Evolutionary conservation across 2,113 vertebrate genomes (phyloP), one percentile per base, ranked within the genome.

Genomic region (Triplophysa siluroides): DNA sequence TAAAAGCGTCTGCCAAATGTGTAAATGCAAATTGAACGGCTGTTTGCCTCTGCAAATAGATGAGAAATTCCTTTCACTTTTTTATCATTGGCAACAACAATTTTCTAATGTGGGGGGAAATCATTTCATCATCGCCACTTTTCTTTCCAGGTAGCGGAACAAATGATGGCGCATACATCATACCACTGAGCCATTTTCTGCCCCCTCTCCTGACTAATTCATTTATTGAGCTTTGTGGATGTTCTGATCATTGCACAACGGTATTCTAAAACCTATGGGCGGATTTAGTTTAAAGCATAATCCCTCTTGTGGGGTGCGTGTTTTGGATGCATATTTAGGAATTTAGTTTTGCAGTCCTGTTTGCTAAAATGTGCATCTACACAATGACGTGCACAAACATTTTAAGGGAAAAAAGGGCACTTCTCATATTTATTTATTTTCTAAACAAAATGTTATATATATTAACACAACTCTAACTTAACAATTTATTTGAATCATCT

Each of bases 71-170:
- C 61, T 81, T 78, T 82, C 78, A 84, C 67, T 70, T 79, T 75
- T 69, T 29, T 60, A 79, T 67, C 71, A 82, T 65, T 84, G 78
- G 78, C 80, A 80, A 84, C 79, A 84, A 81, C 67, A 79, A 74
- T 84, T 70, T 70, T 87, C 78, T 83, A 83, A 83, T 80, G 78
- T 83, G 54, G 68, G 24, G 72, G 29, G 60, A 81, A 83, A 86
- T 82, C 83, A 81, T 80, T 86, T 81, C 65, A 29, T 70, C 41
- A 58, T 26, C 24, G 47, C 45, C 52, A n/a, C n/a, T 45, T 69
- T 76, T 63, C 73, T 79, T 71, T 80, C 38, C 73, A 72, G 78
- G 66, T 80, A 78, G 61, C 67, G 63, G 38, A 64, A 56, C 78
- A 77, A 69, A 81, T 78, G n/a, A 69, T 76, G 45, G 43, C 50